Conservation (phyloP, 2,888 invertebrate species). For the Leptothorax acervorum region DNA sequence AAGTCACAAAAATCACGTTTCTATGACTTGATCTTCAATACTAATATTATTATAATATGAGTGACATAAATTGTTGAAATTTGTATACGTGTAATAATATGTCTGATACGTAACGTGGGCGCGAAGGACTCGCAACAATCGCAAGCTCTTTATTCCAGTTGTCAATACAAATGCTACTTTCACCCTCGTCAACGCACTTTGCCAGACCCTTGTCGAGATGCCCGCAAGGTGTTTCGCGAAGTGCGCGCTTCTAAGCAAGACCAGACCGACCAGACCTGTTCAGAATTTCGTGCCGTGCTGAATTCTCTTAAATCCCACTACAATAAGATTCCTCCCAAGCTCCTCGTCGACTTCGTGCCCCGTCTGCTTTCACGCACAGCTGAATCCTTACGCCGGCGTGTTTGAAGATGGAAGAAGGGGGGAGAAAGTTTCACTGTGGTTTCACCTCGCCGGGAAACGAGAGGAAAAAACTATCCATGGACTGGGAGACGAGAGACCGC, state of each 20-base stretch:
- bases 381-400: slow-evolving; percentile 46
- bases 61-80: not conserved
- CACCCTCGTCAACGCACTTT: slow-evolving; percentile 26
- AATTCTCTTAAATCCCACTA: slow-evolving; percentile 64
- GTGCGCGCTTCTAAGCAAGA: slow-evolving; percentile 37
- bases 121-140: not conserved
- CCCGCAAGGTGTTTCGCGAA: slow-evolving; percentile 49
- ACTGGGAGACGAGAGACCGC: slow-evolving; percentile 21
- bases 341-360: slow-evolving; percentile 48
- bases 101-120: not conserved
- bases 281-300: slow-evolving; percentile 45
- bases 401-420: slow-evolving; percentile 39
- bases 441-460: slow-evolving; percentile 56
- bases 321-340: slow-evolving; percentile 59
- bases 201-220: slow-evolving; percentile 28
- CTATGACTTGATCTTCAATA: not conserved
- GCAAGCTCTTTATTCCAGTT: slow-evolving; percentile 8
- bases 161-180: slow-evolving; percentile 34
- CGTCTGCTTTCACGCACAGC: slow-evolving; percentile 51
- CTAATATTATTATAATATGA: not conserved
- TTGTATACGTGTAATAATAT: not conserved
- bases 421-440: slow-evolving; percentile 53
- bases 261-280: slow-evolving; percentile 23
- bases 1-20: not conserved
- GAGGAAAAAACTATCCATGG: slow-evolving; percentile 20